Percentiles rank a stretch among this genome's conserved stretches.
phyloP scores from a whole-genome alignment of 1,140 invertebrate genomes.

The Agraylea sexmaculata region DNA sequence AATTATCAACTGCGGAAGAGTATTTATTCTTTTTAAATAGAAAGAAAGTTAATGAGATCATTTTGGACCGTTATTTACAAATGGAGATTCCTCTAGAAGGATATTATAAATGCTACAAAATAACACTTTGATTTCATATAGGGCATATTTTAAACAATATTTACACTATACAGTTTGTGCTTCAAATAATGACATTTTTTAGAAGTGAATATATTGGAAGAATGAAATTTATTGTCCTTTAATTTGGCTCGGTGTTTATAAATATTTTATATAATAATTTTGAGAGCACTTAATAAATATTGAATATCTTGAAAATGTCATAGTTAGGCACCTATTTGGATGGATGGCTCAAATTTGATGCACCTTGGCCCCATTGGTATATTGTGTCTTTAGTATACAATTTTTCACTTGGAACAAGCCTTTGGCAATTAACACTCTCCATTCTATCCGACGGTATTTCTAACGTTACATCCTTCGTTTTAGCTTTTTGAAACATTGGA shows the following conservation, averaged over 20 bases:
- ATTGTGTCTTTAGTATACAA: conserved; percentile 20
- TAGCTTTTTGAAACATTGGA: too few species aligned
- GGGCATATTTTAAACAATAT: conserved; percentile 3
- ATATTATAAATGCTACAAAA: too few species aligned
- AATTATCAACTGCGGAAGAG: too few species aligned
- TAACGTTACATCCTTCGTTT: too few species aligned
- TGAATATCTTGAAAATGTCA: conserved; percentile 7
- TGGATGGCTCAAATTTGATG: conserved; percentile 9
- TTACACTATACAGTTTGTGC: conserved; percentile 8
- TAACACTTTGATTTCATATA: not conserved
- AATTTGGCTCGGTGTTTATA: conserved; percentile 1
- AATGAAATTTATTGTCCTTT: too few species aligned
- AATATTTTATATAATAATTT: conserved; percentile 3
- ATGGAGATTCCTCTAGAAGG: conserved; percentile 16
- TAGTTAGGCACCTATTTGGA: conserved; percentile 14
- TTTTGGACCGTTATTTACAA: conserved; percentile 17
- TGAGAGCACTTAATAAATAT: not conserved
- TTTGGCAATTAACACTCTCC: too few species aligned
- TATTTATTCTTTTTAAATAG: too few species aligned
- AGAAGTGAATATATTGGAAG: too few species aligned
- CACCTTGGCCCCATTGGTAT: conserved; percentile 16
- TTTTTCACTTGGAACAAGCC: conserved; percentile 15
- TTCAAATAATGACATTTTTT: too few species aligned
- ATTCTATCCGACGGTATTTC: too few species aligned
- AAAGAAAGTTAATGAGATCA: too few species aligned